A percentile compares a stretch with the other conserved stretches of the same genome.
Conservation (phyloP, 1,140 invertebrate species). For the Dendroctonus ponderosae region DNA sequence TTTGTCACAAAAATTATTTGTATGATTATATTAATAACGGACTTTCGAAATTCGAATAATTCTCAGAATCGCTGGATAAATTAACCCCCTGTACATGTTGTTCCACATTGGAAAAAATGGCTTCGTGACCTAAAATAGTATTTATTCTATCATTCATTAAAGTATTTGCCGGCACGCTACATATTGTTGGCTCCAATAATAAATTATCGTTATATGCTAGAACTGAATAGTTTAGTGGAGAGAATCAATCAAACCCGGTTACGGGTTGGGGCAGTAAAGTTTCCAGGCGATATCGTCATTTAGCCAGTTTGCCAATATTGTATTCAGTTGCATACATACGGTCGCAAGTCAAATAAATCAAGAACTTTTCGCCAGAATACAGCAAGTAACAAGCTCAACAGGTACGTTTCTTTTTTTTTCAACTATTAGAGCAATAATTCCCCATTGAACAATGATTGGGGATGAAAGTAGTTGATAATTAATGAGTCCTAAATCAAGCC, state of each 20-base stretch:
- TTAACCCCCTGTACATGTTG: too few species aligned
- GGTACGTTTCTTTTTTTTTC: not conserved
- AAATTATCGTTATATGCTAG: constrained; percentile 25
- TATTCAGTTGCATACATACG: too few species aligned
- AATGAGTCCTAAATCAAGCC: constrained; percentile 4
- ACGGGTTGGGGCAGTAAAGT: constrained; percentile 11
- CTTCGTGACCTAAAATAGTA: not conserved
- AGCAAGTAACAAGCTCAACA: not conserved
- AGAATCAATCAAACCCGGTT: constrained; percentile 24
- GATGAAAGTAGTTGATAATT: constrained; percentile 10
- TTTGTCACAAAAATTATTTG: too few species aligned
- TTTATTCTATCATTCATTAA: too few species aligned
- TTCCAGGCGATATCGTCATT: constrained; percentile 30
- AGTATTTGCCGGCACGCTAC: constrained; percentile 2
- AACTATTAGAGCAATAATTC: too few species aligned
- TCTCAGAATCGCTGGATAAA: too few species aligned
- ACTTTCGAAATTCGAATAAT: too few species aligned
- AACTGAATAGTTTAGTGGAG: constrained; percentile 27
- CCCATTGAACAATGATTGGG: not conserved
- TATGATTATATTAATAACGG: too few species aligned
- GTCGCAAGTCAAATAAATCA: too few species aligned
- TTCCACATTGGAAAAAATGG: not conserved
- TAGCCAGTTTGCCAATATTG: not conserved
- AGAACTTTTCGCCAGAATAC: too few species aligned
- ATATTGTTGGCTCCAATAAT: constrained; percentile 18